A percentile compares a stretch with the other conserved stretches of the same genome.
These are phyloP conservation scores for Xanthia icteritia DNA, from an alignment of 2,888 invertebrate genomes.

Conservation along the genomic window DNA sequence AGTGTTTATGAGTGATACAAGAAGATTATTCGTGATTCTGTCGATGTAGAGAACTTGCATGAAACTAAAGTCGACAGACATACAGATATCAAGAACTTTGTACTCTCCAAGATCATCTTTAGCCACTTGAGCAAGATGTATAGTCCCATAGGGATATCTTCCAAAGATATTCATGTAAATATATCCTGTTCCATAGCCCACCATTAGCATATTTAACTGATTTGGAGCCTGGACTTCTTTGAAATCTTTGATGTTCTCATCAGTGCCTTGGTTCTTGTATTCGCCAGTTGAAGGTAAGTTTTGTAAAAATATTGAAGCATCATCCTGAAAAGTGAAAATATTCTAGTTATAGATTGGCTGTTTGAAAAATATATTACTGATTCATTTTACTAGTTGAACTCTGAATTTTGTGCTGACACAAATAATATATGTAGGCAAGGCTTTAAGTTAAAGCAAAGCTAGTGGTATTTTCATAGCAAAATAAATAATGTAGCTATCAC, in stretches of 20 bases:
- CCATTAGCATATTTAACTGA: slow-evolving; percentile 93
- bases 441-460: slow-evolving; percentile 2
- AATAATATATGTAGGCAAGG: neutral
- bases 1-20: slow-evolving; percentile 89
- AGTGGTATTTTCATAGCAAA: neutral
- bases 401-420: neutral
- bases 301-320: slow-evolving; percentile 89
- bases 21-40: slow-evolving; percentile 85
- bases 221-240: slow-evolving; percentile 91
- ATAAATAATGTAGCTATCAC: neutral
- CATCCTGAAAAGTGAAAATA: slow-evolving; percentile 80
- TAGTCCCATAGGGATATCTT: slow-evolving; percentile 94
- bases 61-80: slow-evolving; percentile 93
- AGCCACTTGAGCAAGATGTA: slow-evolving; percentile 91
- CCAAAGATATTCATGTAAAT: slow-evolving; percentile 95
- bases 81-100: slow-evolving; percentile 91
- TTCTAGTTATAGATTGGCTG: neutral
- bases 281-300: slow-evolving; percentile 90
- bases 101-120: slow-evolving; percentile 90
- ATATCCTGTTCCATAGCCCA: slow-evolving; percentile 94
- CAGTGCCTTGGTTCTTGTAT: slow-evolving; percentile 87
- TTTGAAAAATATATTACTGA: neutral
- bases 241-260: slow-evolving; percentile 90
- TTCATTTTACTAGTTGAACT: neutral
- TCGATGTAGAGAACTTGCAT: slow-evolving; percentile 92